Conservation (phyloP, 2,888 invertebrate genomes). For the Agonopterix alstromeriana region DNA sequence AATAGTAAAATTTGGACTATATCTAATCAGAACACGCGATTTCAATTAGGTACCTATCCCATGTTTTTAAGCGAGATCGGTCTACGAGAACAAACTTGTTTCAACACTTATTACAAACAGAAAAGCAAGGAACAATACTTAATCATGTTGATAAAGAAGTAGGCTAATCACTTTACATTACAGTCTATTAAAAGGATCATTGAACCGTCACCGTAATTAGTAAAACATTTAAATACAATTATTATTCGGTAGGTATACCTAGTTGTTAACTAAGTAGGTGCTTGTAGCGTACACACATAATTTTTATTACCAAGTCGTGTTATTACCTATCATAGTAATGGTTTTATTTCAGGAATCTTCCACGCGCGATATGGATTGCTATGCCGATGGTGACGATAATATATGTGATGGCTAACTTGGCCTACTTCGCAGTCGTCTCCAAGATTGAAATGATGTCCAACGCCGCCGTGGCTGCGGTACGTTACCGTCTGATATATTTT, state of each 20-base stretch:
- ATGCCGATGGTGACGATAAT: slow-evolving; percentile 93
- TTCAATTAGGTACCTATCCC: no score
- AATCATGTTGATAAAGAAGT: not conserved
- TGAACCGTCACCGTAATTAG: no score
- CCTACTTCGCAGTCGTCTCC: slow-evolving; percentile 92
- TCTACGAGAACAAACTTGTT: no score
- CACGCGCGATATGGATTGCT: slow-evolving; percentile 95
- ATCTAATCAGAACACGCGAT: no score
- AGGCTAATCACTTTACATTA: not conserved
- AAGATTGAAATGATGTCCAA: slow-evolving; percentile 88
- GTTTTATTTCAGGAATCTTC: slow-evolving; percentile 85
- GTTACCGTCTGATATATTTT: slow-evolving; percentile 24
- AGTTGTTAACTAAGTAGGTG: no score
- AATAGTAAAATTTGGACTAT: no score
- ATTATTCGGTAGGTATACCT: not conserved
- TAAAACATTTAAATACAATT: no score
- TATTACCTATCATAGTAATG: no score
- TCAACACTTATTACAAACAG: no score
- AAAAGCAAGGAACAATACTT: not conserved
- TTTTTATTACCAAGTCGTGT: no score
- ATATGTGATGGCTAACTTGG: slow-evolving; percentile 93
- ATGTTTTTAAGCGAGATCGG: no score
- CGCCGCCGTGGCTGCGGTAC: slow-evolving; percentile 91
- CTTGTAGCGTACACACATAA: no score
- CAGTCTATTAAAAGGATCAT: not conserved